A percentile compares a stretch with the other conserved stretches of the same genome.
These are phyloP conservation scores for Caenorhabditis sp. DNA, from an alignment of 2,888 invertebrate species.

Conservation along the genomic window DNA sequence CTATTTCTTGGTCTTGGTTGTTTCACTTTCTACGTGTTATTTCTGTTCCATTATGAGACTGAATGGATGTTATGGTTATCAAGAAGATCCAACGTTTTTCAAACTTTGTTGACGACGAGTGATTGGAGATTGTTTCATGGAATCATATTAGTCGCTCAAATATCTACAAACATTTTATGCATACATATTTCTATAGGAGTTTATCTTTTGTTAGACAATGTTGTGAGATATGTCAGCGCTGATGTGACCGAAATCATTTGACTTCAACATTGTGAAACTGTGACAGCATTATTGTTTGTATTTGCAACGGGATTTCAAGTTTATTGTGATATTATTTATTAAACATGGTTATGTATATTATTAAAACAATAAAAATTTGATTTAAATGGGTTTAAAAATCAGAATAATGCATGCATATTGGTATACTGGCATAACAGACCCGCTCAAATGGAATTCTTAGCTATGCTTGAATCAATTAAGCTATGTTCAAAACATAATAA, in stretches of 20 bases:
- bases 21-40: slow-evolving; percentile 5
- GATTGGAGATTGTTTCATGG: slow-evolving; percentile 15
- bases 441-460: slow-evolving; percentile 8
- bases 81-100: not conserved
- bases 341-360: not conserved
- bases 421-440: slow-evolving; percentile 39
- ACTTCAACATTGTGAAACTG: not conserved
- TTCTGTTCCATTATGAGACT: not conserved
- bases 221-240: slow-evolving; percentile 29
- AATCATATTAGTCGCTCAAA: slow-evolving; percentile 14
- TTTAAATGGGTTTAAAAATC: slow-evolving; percentile 10
- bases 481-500: not conserved
- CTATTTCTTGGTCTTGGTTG: not conserved
- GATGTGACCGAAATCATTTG: slow-evolving; percentile 39
- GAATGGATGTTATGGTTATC: not conserved
- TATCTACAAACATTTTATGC: slow-evolving; percentile 26
- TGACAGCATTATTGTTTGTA: not conserved
- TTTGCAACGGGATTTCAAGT: not conserved
- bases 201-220: slow-evolving; percentile 27
- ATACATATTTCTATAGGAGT: slow-evolving; percentile 27
- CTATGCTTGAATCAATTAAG: too few species aligned
- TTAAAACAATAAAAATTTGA: slow-evolving; percentile 5
- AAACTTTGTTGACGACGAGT: slow-evolving; percentile 3
- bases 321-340: slow-evolving; percentile 3
- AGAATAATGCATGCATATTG: not conserved